Percentiles rank a stretch among this genome's conserved stretches.
phyloP scores from a whole-genome alignment of 2,113 vertebrate genomes.

The Apeltes quadracus region DNA sequence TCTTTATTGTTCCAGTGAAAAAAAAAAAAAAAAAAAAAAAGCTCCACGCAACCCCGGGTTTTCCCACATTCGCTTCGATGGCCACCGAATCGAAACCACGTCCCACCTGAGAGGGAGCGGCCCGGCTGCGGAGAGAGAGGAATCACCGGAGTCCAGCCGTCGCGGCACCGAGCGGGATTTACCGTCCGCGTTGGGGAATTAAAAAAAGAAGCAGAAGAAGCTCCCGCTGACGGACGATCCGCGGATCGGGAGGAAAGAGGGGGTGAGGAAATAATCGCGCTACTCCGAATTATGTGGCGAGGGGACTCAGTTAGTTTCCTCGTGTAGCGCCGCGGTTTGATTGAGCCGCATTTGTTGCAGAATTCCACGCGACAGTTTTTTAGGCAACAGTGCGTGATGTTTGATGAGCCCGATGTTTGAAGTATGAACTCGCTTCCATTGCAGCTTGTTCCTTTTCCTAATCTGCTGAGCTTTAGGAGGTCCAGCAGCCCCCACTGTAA shows the following conservation, averaged over 20 bases:
- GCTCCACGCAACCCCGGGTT: conserved; percentile 31
- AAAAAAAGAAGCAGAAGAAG: neutral
- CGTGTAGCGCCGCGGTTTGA: neutral
- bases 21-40: neutral
- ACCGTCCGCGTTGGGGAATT: neutral
- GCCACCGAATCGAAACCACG: conserved; percentile 51
- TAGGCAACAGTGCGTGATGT: conserved; percentile 23
- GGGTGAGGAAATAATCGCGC: conserved; percentile 65
- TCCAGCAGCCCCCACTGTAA: conserved; percentile 39
- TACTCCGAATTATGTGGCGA: conserved; percentile 48
- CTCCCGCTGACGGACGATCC: conserved; percentile 25
- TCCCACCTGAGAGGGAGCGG: conserved; percentile 67
- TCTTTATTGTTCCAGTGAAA: conserved; percentile 67
- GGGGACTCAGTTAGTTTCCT: conserved; percentile 28
- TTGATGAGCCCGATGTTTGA: conserved; percentile 21
- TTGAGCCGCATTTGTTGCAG: neutral
- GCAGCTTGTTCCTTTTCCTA: conserved; percentile 48
- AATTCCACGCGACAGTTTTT: neutral
- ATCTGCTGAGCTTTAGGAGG: conserved; percentile 60
- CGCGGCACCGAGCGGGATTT: conserved; percentile 21
- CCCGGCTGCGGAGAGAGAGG: conserved; percentile 3
- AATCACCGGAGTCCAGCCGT: neutral
- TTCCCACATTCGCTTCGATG: conserved; percentile 63
- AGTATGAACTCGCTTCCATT: conserved; percentile 23
- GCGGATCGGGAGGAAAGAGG: conserved; percentile 51